Conservation (phyloP, 2,797 vertebrate species). For the Thalassophryne amazonica region DNA sequence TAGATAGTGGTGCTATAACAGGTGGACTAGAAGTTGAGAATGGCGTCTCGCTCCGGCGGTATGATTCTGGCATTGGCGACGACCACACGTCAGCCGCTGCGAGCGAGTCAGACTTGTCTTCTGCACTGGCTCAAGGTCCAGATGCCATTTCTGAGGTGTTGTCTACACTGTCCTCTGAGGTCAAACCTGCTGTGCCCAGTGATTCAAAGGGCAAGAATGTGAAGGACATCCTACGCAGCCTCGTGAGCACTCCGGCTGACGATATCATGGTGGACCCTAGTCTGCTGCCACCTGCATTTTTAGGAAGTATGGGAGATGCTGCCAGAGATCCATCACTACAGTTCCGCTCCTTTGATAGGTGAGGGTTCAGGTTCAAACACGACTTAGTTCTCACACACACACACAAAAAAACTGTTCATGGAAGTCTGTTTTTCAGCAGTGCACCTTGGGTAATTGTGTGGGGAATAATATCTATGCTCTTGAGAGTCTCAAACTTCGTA, state of each 20-base stretch:
- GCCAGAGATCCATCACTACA: conserved; percentile 80
- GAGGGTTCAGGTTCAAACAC: conserved; percentile 22
- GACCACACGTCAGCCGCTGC: conserved; percentile 71
- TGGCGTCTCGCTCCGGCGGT: conserved; percentile 71
- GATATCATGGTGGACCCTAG: conserved; percentile 82
- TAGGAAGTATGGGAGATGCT: conserved; percentile 80
- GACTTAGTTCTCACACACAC: not conserved
- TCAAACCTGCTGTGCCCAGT: conserved; percentile 70
- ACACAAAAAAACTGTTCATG: not conserved
- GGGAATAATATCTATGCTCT: not conserved
- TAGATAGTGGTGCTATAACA: conserved; percentile 49
- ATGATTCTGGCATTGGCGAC: conserved; percentile 85
- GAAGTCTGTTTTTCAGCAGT: not conserved
- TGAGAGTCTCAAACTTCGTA: conserved; percentile 17
- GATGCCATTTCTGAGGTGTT: conserved; percentile 92
- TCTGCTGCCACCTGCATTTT: conserved; percentile 84
- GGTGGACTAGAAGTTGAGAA: conserved; percentile 75
- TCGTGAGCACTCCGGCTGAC: conserved; percentile 86
- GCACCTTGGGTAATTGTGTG: not conserved
- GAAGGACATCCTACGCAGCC: conserved; percentile 94
- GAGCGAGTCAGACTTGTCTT: conserved; percentile 42
- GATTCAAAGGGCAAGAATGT: conserved; percentile 88
- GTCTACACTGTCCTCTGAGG: conserved; percentile 89
- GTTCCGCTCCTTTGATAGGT: conserved; percentile 96
- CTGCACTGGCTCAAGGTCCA: conserved; percentile 75